Evolutionary conservation across 2,113 vertebrate genomes (phyloP).

Genomic region (Nansenia antarctica): DNA sequence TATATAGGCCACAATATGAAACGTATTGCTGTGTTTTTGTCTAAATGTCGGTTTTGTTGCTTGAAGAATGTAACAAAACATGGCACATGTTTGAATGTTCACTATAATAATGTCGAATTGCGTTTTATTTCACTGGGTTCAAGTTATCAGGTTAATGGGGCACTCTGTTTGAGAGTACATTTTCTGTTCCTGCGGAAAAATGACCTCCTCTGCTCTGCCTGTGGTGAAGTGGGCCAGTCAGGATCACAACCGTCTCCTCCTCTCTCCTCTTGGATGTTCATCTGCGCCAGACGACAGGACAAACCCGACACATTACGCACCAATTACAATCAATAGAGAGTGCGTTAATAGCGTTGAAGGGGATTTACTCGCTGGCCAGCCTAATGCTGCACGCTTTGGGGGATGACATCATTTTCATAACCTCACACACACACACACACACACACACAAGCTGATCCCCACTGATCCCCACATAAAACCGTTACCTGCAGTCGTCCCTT

Average conservation of each 20-base stretch:
- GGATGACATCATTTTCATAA: slow-evolving; percentile 76
- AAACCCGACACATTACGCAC: slow-evolving; percentile 61
- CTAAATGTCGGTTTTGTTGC: too few relatives aligned
- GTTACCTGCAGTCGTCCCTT: slow-evolving; percentile 55
- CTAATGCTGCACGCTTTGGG: slow-evolving; percentile 63
- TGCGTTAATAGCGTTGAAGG: slow-evolving; percentile 62
- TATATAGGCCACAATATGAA: too few relatives aligned
- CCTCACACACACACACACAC: slow-evolving; percentile 31
- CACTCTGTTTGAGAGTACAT: too few relatives aligned
- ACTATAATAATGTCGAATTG: too few relatives aligned
- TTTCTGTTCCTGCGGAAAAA: too few relatives aligned
- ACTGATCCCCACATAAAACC: slow-evolving; percentile 7
- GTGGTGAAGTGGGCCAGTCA: not conserved
- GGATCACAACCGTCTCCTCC: not conserved
- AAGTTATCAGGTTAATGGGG: too few relatives aligned
- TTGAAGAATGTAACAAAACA: too few relatives aligned
- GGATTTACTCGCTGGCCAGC: slow-evolving; percentile 63
- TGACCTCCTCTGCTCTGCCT: too few relatives aligned
- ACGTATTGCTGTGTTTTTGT: too few relatives aligned
- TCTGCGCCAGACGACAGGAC: slow-evolving; percentile 8
- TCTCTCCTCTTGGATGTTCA: slow-evolving; percentile 1
- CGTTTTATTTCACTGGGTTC: too few relatives aligned
- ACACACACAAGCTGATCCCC: not conserved
- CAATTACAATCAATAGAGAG: slow-evolving; percentile 53
- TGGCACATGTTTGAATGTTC: too few relatives aligned